Evolutionary conservation across 2,888 invertebrate genomes (phyloP).

Genomic region (Nysson spinosus): DNA sequence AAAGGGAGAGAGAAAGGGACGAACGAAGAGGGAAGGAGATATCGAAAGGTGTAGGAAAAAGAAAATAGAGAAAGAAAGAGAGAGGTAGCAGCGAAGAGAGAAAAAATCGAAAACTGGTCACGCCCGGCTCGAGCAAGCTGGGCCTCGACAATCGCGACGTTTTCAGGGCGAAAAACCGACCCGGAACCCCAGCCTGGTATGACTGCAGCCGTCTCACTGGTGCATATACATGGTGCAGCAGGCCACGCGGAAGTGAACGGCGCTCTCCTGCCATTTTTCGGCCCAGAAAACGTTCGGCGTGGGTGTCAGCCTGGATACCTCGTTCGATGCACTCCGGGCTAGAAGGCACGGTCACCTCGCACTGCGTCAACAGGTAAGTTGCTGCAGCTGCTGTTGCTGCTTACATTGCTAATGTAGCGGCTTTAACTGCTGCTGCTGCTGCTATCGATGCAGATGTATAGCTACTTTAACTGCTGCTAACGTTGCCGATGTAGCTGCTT

Average conservation of each 20-base stretch:
- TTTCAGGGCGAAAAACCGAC: conserved; percentile 71
- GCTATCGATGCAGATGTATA: no score
- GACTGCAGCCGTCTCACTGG: conserved; percentile 30
- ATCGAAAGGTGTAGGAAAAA: conserved; percentile 9
- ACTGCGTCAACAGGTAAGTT: conserved; percentile 51
- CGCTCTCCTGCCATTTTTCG: conserved; percentile 68
- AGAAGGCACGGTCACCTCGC: conserved; percentile 56
- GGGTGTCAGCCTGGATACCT: conserved; percentile 73
- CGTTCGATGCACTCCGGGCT: conserved; percentile 55
- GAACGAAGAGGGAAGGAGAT: conserved; percentile 1
- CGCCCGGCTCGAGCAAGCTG: conserved; percentile 52
- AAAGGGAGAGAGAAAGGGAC: background rate
- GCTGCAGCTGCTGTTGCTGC: conserved; percentile 31
- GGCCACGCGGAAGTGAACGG: conserved; percentile 73
- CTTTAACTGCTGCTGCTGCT: no score
- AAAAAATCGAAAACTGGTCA: conserved; percentile 59
- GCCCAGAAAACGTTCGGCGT: conserved; percentile 71
- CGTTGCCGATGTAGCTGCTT: no score
- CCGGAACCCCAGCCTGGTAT: conserved; percentile 60
- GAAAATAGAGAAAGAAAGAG: conserved; percentile 23
- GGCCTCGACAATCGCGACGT: conserved; percentile 64
- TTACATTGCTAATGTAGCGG: no score
- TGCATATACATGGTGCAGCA: conserved; percentile 27
- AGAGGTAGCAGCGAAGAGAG: no score
- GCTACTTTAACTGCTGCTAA: no score